Evolutionary conservation across 2,888 invertebrate species (phyloP).

Genomic region (Rhogogaster chlorosoma): DNA sequence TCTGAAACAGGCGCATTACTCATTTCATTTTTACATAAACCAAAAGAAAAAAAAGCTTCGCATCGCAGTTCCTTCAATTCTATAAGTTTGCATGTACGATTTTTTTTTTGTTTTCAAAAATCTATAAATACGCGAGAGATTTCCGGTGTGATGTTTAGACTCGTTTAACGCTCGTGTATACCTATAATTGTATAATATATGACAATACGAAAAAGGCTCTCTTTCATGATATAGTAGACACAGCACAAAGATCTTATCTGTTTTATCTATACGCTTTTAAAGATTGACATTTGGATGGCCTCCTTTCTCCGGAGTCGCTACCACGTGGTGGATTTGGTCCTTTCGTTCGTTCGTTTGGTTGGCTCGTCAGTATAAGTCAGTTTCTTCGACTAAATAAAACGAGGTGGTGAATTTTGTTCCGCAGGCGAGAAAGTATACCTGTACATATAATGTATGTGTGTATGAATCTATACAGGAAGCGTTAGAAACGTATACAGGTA

Average conservation of each 20-base stretch:
- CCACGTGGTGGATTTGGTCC: constrained; percentile 57
- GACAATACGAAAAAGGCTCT: constrained; percentile 9
- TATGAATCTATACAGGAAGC: neutral
- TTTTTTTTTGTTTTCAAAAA: no score
- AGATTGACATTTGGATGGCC: constrained; percentile 63
- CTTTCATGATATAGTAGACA: neutral
- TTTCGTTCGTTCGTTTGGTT: constrained; percentile 45
- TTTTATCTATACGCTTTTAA: constrained; percentile 48
- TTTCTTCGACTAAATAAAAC: neutral
- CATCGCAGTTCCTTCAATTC: no score
- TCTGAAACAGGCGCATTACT: no score
- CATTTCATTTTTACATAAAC: no score
- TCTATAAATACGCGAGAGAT: neutral
- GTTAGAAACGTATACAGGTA: neutral
- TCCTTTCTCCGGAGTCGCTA: constrained; percentile 58
- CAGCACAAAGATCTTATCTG: constrained; percentile 14
- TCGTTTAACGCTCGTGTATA: neutral
- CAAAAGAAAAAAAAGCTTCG: no score
- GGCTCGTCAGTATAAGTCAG: neutral
- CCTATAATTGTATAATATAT: neutral
- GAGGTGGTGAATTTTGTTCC: neutral
- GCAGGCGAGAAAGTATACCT: neutral
- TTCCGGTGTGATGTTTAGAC: neutral
- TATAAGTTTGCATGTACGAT: no score
- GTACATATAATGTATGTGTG: neutral